Conservation (phyloP, 2,113 vertebrate species). For the Columbina picui region DNA sequence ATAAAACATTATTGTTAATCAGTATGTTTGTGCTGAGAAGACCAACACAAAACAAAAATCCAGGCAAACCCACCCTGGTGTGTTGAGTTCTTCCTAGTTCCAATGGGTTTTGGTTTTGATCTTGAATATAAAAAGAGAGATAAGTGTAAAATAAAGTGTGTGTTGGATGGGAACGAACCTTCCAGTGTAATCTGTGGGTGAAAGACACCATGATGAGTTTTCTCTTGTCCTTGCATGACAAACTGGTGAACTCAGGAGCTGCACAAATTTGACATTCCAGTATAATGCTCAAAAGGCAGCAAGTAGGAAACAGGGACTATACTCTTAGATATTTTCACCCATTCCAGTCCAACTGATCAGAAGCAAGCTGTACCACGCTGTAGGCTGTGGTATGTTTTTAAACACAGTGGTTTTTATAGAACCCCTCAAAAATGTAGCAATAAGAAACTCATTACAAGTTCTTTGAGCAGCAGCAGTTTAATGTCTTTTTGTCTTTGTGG, state of each 20-base stretch:
- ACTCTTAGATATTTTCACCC: not conserved
- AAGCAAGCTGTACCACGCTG: not conserved
- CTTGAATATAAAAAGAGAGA: not conserved
- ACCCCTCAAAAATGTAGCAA: accelerated
- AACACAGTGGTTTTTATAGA: not conserved
- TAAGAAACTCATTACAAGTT: not conserved
- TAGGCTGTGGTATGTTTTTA: not conserved
- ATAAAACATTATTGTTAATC: not conserved
- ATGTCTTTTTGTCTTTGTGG: not conserved
- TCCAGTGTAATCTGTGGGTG: not conserved
- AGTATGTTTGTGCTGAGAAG: not conserved
- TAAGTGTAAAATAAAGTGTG: not conserved
- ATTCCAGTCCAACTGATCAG: not conserved
- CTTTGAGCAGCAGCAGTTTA: not conserved
- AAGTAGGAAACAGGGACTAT: not conserved
- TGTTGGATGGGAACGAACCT: not conserved
- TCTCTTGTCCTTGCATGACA: not conserved
- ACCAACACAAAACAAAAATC: not conserved
- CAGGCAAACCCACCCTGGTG: not conserved
- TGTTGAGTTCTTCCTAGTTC: not conserved
- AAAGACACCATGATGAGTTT: not conserved
- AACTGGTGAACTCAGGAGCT: not conserved
- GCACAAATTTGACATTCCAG: not conserved
- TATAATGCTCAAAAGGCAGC: not conserved
- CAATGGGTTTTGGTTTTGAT: not conserved